phyloP scores from a whole-genome alignment of 2,113 vertebrate species.

The Pitta sordida region DNA sequence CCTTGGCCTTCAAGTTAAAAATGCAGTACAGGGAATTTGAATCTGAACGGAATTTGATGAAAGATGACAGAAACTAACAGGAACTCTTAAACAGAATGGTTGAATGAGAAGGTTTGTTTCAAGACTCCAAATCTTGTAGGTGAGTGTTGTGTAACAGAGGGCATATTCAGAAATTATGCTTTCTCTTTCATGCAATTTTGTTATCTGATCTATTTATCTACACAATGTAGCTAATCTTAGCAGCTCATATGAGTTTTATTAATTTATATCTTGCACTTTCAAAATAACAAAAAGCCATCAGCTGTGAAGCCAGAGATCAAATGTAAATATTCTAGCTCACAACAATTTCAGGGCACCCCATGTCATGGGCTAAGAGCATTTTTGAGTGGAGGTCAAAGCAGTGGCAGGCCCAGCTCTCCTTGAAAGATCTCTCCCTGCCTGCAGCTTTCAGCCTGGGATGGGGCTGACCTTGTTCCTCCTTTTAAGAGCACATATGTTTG shows the following conservation, averaged over 20 bases:
- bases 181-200: neutral
- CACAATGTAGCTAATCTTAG: neutral
- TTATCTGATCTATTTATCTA: neutral
- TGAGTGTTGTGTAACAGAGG: neutral
- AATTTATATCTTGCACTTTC: neutral
- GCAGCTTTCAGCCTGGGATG: neutral
- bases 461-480: neutral
- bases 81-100: neutral
- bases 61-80: neutral
- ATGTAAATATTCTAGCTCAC: neutral
- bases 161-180: neutral
- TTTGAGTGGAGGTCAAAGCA: neutral
- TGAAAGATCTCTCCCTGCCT: neutral
- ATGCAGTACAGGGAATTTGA: neutral
- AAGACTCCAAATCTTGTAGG: neutral
- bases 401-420: neutral
- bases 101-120: neutral
- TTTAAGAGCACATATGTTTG: neutral
- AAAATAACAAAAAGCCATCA: neutral
- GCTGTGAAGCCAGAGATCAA: neutral
- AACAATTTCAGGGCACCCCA: neutral
- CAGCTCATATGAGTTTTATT: neutral
- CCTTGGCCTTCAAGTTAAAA: neutral
- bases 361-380: neutral
- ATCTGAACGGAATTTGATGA: neutral